These are phyloP conservation scores for Salminus brasiliensis DNA, from an alignment of 2,113 vertebrate genomes.

Conservation along the genomic window DNA sequence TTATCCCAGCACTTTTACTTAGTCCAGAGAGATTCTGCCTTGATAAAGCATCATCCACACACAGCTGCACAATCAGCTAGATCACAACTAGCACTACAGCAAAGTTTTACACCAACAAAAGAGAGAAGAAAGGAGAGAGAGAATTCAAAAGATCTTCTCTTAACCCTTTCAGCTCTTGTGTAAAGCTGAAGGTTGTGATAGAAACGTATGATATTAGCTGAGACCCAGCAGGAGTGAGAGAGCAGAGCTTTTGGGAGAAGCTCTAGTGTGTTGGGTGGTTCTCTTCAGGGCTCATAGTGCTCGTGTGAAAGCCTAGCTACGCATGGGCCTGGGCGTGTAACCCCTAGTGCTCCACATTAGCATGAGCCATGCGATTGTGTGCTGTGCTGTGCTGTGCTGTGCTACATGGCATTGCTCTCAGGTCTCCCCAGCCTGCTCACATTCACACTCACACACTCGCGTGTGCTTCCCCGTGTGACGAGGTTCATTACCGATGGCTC, in stretches of 20 bases:
- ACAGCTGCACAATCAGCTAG: slow-evolving; percentile 44
- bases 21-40: slow-evolving; percentile 41
- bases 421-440: slow-evolving; percentile 53
- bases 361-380: slow-evolving; percentile 25
- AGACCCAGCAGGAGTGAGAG: background rate
- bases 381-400: slow-evolving; percentile 34
- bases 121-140: background rate
- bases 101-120: slow-evolving; percentile 26
- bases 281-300: background rate
- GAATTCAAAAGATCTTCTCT: background rate
- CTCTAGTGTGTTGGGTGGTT: background rate
- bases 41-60: slow-evolving; percentile 36
- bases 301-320: background rate
- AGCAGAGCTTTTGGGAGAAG: background rate
- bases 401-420: slow-evolving; percentile 47
- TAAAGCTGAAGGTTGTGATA: background rate
- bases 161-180: background rate
- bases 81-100: background rate
- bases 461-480: slow-evolving; percentile 49
- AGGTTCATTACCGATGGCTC: slow-evolving; percentile 62
- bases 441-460: slow-evolving; percentile 26
- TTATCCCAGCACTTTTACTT: slow-evolving; percentile 45
- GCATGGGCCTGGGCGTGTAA: background rate
- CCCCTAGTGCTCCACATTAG: slow-evolving; percentile 31
- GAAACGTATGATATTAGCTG: background rate